Conservation (phyloP, 2,888 invertebrate genomes). For the Lacanobia wlatinum region DNA sequence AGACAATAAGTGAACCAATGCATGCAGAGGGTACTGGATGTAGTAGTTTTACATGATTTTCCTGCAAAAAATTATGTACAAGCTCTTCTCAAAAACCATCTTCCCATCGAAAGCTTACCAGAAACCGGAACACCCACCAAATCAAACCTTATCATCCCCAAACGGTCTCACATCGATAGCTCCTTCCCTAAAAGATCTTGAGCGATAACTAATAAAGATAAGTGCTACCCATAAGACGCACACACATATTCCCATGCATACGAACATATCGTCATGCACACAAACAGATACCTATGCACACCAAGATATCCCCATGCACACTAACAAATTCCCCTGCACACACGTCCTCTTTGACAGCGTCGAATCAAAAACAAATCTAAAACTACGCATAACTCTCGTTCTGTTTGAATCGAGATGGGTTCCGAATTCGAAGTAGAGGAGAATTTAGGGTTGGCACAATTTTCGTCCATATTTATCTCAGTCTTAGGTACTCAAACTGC, state of each 20-base stretch:
- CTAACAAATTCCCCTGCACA: neutral
- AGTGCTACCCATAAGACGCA: slow-evolving; percentile 32
- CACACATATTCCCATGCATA: slow-evolving; percentile 4
- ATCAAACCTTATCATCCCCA: slow-evolving; percentile 21
- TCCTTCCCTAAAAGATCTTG: slow-evolving; percentile 30
- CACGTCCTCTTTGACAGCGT: slow-evolving; percentile 17
- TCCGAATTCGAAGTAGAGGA: slow-evolving; percentile 42
- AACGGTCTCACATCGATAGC: slow-evolving; percentile 6
- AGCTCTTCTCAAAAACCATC: neutral
- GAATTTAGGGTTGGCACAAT: slow-evolving; percentile 32
- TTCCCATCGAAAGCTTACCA: too few relatives aligned
- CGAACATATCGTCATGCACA: neutral
- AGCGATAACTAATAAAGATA: slow-evolving; percentile 57
- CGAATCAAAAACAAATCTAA: slow-evolving; percentile 59
- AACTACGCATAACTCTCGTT: slow-evolving; percentile 58
- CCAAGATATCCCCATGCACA: neutral
- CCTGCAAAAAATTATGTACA: too few relatives aligned
- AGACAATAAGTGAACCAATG: too few relatives aligned
- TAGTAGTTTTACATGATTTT: too few relatives aligned
- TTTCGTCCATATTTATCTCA: neutral
- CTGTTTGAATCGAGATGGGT: slow-evolving; percentile 46
- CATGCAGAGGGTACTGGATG: too few relatives aligned
- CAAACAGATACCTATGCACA: neutral
- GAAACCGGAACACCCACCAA: neutral
- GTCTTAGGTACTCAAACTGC: too few relatives aligned